Base-by-base conservation (phyloP, 2,888 invertebrate species). In the Hanleya hanleyi region DNA sequence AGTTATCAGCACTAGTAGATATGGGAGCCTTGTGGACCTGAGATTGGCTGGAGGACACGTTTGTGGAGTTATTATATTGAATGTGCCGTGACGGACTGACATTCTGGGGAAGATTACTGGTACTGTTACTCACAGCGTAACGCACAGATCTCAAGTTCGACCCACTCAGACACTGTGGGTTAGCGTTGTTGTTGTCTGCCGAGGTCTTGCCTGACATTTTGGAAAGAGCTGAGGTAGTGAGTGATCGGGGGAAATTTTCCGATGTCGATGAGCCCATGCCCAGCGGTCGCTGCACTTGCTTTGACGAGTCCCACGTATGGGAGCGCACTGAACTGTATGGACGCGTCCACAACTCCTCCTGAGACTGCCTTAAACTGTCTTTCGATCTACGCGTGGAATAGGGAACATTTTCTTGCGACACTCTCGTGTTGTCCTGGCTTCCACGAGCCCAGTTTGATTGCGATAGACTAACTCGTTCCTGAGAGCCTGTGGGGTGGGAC, bases 401-500 rank as follows among this genome's bases (percentile, higher is more conserved):
- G 15, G 57, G 29, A 12, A 22, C 12, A 4, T 22, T 29, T 4
- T 57, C 22, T 15, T 57, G 29, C 4, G 22, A 57, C 22, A 57
- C 12, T 57, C 57, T 57, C 29, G 4, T 22, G 15, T 15, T 29
- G 22, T 47, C 47, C 7, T 47, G 47, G n/a, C n/a, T 47, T 18
- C 47, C 7, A 22, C 47, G 47, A 1, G 4, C 22, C 47, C 47
- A 47, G 7, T 22, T 47, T 2, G 47, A 47, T 22, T 47, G 47
- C 47, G 47, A 47, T 22, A n/a, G 47, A 2, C 47, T 22, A 22
- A 47, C n/a, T 7, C 81, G 82, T 70, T 82, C 81, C 70, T 81
- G 81, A 9, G 81, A 83, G 71, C 82, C 83, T 26, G 77, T 79
- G 9, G 83, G 76, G 51, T 83, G 82, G 12, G 82, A 67, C 3